Evolutionary conservation across 2,888 invertebrate species (phyloP).

Genomic region (Rutpela maculata): DNA sequence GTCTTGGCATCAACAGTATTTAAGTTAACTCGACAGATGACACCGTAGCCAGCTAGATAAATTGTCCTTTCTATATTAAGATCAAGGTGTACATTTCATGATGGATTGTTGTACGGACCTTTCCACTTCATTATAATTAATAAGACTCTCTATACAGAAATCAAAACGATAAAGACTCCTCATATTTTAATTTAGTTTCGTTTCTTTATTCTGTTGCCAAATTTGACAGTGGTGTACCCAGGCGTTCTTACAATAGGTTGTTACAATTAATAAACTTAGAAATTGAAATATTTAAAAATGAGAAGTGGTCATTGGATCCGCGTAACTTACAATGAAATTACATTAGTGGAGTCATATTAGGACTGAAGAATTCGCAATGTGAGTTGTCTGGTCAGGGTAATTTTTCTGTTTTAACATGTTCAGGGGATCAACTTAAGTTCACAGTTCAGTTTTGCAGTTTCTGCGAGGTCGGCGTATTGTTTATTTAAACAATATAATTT

Average conservation of each 20-base stretch:
- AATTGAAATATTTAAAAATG: too few relatives aligned
- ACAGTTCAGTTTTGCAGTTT: too few relatives aligned
- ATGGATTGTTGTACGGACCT: slow-evolving; percentile 31
- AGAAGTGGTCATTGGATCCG: too few relatives aligned
- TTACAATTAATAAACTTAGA: background rate
- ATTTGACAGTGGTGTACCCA: slow-evolving; percentile 9
- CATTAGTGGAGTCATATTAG: too few relatives aligned
- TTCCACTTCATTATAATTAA: slow-evolving; percentile 30
- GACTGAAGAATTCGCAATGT: too few relatives aligned
- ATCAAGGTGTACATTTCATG: slow-evolving; percentile 49
- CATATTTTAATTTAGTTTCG: slow-evolving; percentile 14
- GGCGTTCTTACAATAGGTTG: background rate
- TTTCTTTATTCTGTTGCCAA: slow-evolving; percentile 34
- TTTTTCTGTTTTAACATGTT: too few relatives aligned
- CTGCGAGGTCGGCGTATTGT: too few relatives aligned
- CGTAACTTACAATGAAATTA: too few relatives aligned
- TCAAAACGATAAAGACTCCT: slow-evolving; percentile 17
- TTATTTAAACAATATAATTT: too few relatives aligned
- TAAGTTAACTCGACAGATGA: slow-evolving; percentile 26
- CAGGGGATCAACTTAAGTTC: too few relatives aligned
- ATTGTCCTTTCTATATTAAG: slow-evolving; percentile 57
- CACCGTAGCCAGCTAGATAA: slow-evolving; percentile 39
- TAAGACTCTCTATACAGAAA: slow-evolving; percentile 25
- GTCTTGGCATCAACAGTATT: slow-evolving; percentile 37
- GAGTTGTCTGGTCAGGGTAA: too few relatives aligned